Percentiles rank a stretch among this genome's conserved stretches.
These are phyloP conservation scores for Proteles cristata DNA, from an alignment of 2,113 vertebrate genomes.

Conservation along the genomic window DNA sequence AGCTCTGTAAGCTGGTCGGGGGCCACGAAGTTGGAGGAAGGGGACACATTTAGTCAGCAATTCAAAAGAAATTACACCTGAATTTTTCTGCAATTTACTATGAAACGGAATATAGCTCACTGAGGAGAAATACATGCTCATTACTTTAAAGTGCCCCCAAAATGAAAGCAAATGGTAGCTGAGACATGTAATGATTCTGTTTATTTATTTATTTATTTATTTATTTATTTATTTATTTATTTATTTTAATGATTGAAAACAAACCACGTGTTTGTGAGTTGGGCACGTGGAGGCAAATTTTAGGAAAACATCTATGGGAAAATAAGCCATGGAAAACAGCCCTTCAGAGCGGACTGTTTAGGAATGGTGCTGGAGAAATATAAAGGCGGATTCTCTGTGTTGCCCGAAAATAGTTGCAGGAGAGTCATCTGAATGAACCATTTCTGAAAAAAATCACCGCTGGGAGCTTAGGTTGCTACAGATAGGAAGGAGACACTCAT, in stretches of 20 bases:
- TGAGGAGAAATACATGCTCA: not conserved
- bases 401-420: not conserved
- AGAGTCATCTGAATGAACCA: not conserved
- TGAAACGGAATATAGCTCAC: not conserved
- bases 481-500: not conserved
- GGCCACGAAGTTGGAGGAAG: rapidly evolving
- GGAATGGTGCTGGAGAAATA: not conserved
- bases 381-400: not conserved
- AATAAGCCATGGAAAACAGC: not conserved
- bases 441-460: not conserved
- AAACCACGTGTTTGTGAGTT: not conserved
- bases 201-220: not conserved
- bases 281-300: not conserved
- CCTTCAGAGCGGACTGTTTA: not conserved
- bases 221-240: not conserved
- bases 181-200: not conserved
- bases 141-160: slow-evolving; percentile 33
- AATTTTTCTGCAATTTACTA: not conserved
- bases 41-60: not conserved
- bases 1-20: not conserved
- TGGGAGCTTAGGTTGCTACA: too few relatives aligned
- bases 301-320: not conserved
- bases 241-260: not conserved
- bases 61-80: not conserved
- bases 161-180: not conserved